Percentiles rank a stretch among this genome's conserved stretches.
Conservation (phyloP, 2,888 invertebrate species). For the Bhutanitis thaidina region DNA sequence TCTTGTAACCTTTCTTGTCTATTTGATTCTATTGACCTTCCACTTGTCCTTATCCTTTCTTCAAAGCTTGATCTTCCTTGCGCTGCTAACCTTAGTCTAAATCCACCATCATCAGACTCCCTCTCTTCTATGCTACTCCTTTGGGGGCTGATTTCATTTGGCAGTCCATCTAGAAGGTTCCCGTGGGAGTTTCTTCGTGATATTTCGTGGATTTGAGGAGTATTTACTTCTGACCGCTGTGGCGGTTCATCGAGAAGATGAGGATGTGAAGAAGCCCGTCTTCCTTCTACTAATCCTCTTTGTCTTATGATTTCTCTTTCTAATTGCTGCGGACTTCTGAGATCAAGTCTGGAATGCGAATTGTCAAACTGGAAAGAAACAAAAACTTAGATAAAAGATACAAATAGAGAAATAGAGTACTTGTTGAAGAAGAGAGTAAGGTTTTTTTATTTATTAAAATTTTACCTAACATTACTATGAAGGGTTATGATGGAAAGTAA, state of each 20-base stretch:
- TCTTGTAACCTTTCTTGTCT: constrained; percentile 48
- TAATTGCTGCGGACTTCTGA: constrained; percentile 81
- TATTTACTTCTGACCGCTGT: constrained; percentile 53
- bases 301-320: constrained; percentile 80
- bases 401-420: no score
- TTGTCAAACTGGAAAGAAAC: constrained; percentile 60
- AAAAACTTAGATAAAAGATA: no score
- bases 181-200: constrained; percentile 81
- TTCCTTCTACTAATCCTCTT: constrained; percentile 76
- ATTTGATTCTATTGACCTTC: constrained; percentile 61
- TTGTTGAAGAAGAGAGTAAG: no score
- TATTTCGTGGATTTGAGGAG: constrained; percentile 59
- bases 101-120: constrained; percentile 82
- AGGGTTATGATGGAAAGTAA: no score
- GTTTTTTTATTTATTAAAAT: no score
- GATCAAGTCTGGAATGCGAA: constrained; percentile 68
- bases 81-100: constrained; percentile 65
- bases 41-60: constrained; percentile 69
- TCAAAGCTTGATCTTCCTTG: constrained; percentile 65
- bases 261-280: constrained; percentile 84
- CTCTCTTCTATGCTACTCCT: constrained; percentile 62
- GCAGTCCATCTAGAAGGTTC: constrained; percentile 76
- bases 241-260: constrained; percentile 79
- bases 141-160: constrained; percentile 45
- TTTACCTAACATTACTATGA: no score